Base-by-base conservation (phyloP, 2,113 vertebrate genomes). In the Loxodonta africana region DNA sequence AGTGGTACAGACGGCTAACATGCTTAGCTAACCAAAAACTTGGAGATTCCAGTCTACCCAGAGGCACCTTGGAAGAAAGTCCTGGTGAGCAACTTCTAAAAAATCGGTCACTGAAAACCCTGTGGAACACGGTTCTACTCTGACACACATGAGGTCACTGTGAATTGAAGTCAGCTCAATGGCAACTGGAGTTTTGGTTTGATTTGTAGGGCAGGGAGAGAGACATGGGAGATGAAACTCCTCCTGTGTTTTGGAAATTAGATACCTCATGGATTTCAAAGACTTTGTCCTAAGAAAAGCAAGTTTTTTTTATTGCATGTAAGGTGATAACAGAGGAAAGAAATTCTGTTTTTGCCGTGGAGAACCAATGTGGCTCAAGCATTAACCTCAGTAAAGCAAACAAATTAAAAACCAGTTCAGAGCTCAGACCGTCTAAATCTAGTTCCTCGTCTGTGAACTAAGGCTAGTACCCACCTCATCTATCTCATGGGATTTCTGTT, bases 201-300 rank as follows among this genome's bases (percentile, higher is more conserved):
- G 15, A 6, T 73, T 76, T 62, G 41, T 95, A 6, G 10, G 8
- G 9, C 4, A 7, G 20, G 28, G 23, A 65, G 10, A 76, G 78
- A 23, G 17, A 14, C 10, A 9, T 2, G 20, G 26, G 63, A 57
- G 53, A 20, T 9, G 57, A 86, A 62, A 41, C 15, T 44, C 67
- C 46, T 33, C 4, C 80, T 91, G 88, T 86, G 30, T 86, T 69
- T 83, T 44, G 18, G 60, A 46, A 84, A 44, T 93, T 67, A 28
- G 23, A 65, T 77, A 51, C 69, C 62, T 94, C 95, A 5, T 41
- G 41, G 41, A 76, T 76, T 44, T 11, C 73, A 63, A 73, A 23
- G 60, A 88, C 74, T 93, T 78, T 84, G 48, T 88, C 62, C 67
- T 80, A 28, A 77, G 71, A 92, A 90, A 78, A 26, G 33, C 53